Base-by-base conservation (phyloP, 2,888 invertebrate genomes). In the Brenthis daphne region DNA sequence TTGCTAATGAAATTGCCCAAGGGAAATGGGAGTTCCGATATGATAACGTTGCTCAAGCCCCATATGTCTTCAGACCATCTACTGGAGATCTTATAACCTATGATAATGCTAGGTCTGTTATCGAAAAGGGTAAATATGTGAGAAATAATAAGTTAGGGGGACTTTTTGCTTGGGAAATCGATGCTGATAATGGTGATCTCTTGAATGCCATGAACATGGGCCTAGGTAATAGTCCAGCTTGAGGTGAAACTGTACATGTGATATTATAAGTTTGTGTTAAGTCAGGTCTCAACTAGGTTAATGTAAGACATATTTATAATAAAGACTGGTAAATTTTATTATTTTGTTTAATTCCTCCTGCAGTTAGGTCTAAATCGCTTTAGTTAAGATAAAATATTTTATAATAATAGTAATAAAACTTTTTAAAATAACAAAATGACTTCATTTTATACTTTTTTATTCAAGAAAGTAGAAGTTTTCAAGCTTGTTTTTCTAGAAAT, bases 201-300 rank as follows among this genome's bases (percentile, higher is more conserved):
- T 73, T 91, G 63, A 92, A 92, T 73, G 90, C 90, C 6, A 92
- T 92, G 92, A 92, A 92, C 71, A 85, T 89, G 82, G 92, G 90
- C 14, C 81, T 92, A 4, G 92, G 92, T 0, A 92, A 92, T 72
- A 86, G 79, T 79, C 77, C 77, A 16, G 77, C 77, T 70, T 81
- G 75, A 79, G 60, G 67, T 67, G 12, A 43, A 43, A 60, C 71
- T 79, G 79, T 81, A 79, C 81, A 80, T 72, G 48, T 79, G 74
- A 75, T 70, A 74, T 1, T 80, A 80, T 71, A 71, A 69, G 76
- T 65, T 77, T 75, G 67, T 71, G 56, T 67, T 79, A 79, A 76
- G 74, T 51, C 77, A 77, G 80, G 81, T 83, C 81, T 85, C 82
- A 82, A 79, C 78, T 79, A 79, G 80, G 77, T 78, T 79, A 72